Evolutionary conservation across 2,888 invertebrate genomes (phyloP), one percentile per base, ranked within the genome.

Genomic region (Steinernema scapterisci): DNA sequence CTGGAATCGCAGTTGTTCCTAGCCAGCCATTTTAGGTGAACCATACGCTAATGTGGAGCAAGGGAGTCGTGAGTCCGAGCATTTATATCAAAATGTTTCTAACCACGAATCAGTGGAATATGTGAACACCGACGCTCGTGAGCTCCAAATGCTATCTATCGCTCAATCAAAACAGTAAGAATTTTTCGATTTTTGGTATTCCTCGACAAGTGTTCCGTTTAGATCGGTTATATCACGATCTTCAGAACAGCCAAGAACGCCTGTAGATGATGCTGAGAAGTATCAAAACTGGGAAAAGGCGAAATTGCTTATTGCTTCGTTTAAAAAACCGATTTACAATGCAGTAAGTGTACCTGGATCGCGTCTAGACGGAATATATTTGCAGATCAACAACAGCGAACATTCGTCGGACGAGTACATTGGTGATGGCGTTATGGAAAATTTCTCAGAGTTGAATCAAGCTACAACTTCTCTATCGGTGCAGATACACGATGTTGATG

Each of bases 261-360:
- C 19, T 11, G 23, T 52, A 5, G 52, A 52, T 11, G 52, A 52
- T 21, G 52, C 19, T 21, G 31, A 63, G 13, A 63, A 63, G 13
- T 63, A 63, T 31, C 31, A 63, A 63, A 63, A 63, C 63, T 63
- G 63, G 63, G 63, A 63, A 13, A 63, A 63, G 27, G 63, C 63
- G 27, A 38, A 38, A 31, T 16, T 11, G 52, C 52, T 52, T 21
- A 52, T 52, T 11, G 1, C 38, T 16, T 63, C 63, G 2, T 38
- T 63, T n/a, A 63, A 63, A 19, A 63, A 13, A 31, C 63, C 63
- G 1, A 27, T 38, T 16, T 63, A 31, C 16, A 11, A 38, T 31
- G 23, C 38, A 1, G 63, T 63, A 63, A 52, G 52, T 11, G 48
- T 19, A 45, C 13, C 45, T 48, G 48, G 13, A n/a, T 48, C 19